These are phyloP conservation scores for Porites cylindrica DNA, from an alignment of 92 coral and sea anemone genomes.

Conservation along the genomic window DNA sequence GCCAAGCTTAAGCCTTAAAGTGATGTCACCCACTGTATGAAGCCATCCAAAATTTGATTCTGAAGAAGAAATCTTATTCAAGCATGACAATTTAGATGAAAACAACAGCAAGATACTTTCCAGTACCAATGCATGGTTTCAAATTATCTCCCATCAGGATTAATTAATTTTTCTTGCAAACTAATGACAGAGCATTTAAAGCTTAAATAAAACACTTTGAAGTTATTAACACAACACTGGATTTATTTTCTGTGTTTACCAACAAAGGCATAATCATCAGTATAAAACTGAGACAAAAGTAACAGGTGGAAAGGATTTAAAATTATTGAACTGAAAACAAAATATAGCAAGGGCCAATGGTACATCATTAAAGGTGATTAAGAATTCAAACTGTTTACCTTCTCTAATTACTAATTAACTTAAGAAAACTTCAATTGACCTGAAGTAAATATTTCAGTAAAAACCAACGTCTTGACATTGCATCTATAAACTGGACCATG, in stretches of 20 bases:
- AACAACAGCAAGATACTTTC: too few relatives aligned
- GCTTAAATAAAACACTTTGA: too few relatives aligned
- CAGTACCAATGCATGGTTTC: too few relatives aligned
- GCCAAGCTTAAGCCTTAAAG: too few relatives aligned
- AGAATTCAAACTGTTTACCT: slow-evolving; percentile 27
- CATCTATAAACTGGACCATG: neutral
- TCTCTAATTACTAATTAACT: slow-evolving; percentile 50
- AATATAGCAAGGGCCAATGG: slow-evolving; percentile 27
- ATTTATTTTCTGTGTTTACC: neutral
- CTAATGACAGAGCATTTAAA: too few relatives aligned
- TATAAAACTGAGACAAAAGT: neutral
- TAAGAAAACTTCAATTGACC: slow-evolving; percentile 30
- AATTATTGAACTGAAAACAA: slow-evolving; percentile 41
- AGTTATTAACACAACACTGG: neutral
- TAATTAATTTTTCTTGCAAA: neutral
- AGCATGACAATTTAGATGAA: too few relatives aligned
- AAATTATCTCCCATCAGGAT: neutral
- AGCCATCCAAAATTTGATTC: too few relatives aligned
- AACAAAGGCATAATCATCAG: slow-evolving; percentile 22
- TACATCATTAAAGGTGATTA: slow-evolving; percentile 3
- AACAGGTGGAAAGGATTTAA: slow-evolving; percentile 41
- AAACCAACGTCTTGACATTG: slow-evolving; percentile 19
- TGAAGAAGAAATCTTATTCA: too few relatives aligned
- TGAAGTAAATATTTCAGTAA: slow-evolving; percentile 19
- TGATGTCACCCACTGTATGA: too few relatives aligned